phyloP scores from a whole-genome alignment of 2,888 invertebrate genomes.

The Ceriagrion tenellum region DNA sequence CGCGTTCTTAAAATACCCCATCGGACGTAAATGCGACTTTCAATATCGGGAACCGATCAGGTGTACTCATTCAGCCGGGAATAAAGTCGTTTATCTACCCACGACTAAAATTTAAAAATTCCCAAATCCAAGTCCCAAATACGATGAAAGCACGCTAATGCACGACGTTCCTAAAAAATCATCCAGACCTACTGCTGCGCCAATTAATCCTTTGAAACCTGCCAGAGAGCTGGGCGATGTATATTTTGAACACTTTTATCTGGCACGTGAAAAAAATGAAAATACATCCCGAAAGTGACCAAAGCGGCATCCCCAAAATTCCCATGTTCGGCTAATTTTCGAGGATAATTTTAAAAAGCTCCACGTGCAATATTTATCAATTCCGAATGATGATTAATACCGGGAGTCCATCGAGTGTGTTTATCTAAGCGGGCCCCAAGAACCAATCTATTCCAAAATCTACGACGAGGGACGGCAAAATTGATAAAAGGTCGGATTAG shows the following conservation, averaged over 20 bases:
- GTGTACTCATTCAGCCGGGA: neutral
- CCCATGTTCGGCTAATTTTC: neutral
- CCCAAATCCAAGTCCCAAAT: neutral
- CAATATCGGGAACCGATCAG: neutral
- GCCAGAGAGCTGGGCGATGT: neutral
- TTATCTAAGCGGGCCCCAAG: neutral
- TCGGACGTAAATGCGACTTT: neutral
- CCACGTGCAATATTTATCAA: neutral
- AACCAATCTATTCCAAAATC: neutral
- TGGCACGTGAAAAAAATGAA: neutral
- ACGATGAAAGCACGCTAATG: neutral
- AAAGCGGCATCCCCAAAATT: neutral
- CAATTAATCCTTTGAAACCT: constrained; percentile 9
- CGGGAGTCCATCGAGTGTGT: neutral
- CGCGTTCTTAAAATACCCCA: neutral
- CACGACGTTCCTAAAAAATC: neutral
- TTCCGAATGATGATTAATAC: constrained; percentile 18
- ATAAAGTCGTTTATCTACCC: neutral
- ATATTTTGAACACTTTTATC: neutral
- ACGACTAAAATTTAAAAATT: neutral
- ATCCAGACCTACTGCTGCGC: neutral
- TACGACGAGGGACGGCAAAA: neutral
- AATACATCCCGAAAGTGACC: neutral
- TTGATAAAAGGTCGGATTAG: neutral
- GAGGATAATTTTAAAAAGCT: neutral